Evolutionary conservation across 2,888 invertebrate genomes (phyloP).

Genomic region (Eurytoma adleriae): DNA sequence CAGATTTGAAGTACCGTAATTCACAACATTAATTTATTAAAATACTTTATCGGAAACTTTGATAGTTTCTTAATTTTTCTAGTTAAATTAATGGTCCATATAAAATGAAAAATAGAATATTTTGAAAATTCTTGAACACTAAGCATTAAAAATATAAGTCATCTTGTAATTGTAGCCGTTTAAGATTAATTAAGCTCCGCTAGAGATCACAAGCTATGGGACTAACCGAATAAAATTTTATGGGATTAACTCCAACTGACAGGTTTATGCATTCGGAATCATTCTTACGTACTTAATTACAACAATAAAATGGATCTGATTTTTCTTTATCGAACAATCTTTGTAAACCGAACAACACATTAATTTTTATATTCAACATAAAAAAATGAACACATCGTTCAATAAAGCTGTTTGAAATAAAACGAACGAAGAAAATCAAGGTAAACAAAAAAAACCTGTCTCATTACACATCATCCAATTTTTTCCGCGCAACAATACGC

Average conservation of each 20-base stretch:
- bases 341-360: background rate
- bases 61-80: background rate
- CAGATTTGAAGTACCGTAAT: background rate
- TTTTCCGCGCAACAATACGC: too few relatives aligned
- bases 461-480: too few relatives aligned
- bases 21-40: too few relatives aligned
- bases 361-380: too few relatives aligned
- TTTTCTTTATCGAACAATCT: too few relatives aligned
- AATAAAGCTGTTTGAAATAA: too few relatives aligned
- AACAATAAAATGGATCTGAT: too few relatives aligned
- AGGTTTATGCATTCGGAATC: conserved; percentile 32
- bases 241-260: conserved; percentile 32
- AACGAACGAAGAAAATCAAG: too few relatives aligned
- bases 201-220: conserved; percentile 4
- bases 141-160: conserved; percentile 24
- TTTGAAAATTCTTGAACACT: background rate
- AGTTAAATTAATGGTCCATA: background rate
- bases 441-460: too few relatives aligned
- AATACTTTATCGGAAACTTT: background rate
- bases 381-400: too few relatives aligned
- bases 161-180: conserved; percentile 36
- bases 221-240: conserved; percentile 45
- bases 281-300: background rate
- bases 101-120: background rate
- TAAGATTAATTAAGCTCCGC: conserved; percentile 40